Conservation (phyloP, 2,888 invertebrate genomes). For the Calephelis perditalis region DNA sequence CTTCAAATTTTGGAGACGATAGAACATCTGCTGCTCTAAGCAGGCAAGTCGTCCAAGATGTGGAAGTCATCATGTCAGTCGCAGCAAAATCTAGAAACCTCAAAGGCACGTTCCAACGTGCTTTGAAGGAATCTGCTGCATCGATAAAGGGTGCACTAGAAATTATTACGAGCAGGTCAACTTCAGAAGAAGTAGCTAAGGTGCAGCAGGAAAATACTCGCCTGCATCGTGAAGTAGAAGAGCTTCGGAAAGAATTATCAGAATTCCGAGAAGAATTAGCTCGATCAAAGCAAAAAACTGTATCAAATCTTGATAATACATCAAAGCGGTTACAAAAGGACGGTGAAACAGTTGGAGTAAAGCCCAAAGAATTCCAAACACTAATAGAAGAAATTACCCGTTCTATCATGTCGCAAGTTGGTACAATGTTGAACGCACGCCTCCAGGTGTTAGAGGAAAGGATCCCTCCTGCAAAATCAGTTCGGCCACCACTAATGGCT, state of each 20-base stretch:
- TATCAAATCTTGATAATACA: too few species aligned
- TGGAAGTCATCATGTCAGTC: not conserved
- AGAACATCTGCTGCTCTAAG: not conserved
- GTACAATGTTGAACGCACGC: not conserved
- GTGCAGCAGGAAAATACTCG: not conserved
- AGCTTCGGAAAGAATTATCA: constrained; percentile 1
- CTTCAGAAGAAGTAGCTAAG: not conserved
- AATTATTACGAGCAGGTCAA: not conserved
- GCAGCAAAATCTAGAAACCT: constrained; percentile 10
- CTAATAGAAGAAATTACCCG: not conserved
- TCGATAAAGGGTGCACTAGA: not conserved
- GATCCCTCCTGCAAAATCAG: not conserved
- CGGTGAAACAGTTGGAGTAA: too few species aligned
- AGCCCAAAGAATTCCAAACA: not conserved
- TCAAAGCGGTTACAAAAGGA: not conserved
- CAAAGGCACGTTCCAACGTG: not conserved
- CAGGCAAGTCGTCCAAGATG: not conserved
- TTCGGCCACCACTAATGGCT: not conserved
- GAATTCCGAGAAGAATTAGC: not conserved
- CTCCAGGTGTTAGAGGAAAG: not conserved
- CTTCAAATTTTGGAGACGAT: not conserved
- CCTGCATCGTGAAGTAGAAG: not conserved
- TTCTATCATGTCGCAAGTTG: not conserved
- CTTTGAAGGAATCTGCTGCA: not conserved
- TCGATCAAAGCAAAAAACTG: not conserved